Base-by-base conservation (phyloP, 2,888 invertebrate species). In the Agrochola lota region DNA sequence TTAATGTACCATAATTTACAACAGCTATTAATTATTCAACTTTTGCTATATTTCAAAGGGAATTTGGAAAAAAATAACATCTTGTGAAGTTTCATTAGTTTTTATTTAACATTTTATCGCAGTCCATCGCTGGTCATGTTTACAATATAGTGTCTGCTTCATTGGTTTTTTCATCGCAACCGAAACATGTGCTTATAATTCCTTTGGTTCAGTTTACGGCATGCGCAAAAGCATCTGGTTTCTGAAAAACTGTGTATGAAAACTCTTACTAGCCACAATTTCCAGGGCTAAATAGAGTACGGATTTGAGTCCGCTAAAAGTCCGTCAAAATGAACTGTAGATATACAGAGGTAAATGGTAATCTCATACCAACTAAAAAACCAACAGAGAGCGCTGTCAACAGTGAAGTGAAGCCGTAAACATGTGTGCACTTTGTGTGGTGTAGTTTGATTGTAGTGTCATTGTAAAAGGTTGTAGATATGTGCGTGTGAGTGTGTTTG, bases 1-100 rank as follows among this genome's bases (percentile, higher is more conserved):
- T 84, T 86, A 83, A 85, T 74, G 70, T 78, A 67, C 40, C 76
- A 81, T 86, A 87, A 84, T 71, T 83, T 77, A 84, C 71, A 87
- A 77, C 77, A 74, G 71, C 71, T 75, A 83, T 87, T 87, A 81
- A 83, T 86, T 84, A 81, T 81, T 74, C 70, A 84, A 87, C 78
- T 87, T 87, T 68, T 15, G 68, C 68, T 62, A 78, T 86, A 87
- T 86, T 80, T 87, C 82, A 87, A 78, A 77, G 67, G 23, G 77
- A 72, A 78, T 77, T 81, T 71, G 63, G 17, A 57, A 70, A 83
- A 84, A 84, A 75, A 78, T 57, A 46, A 73, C 40, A 73, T 46
- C 46, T 73, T 71, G 17, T 57, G 20, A 57, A 78, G 59, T 73
- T 78, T 20, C 5, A 60, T 70, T 7, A 40, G 23, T 40, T 74